These are phyloP conservation scores for Sialia sialis DNA, from an alignment of 2,113 vertebrate species.

Conservation along the genomic window DNA sequence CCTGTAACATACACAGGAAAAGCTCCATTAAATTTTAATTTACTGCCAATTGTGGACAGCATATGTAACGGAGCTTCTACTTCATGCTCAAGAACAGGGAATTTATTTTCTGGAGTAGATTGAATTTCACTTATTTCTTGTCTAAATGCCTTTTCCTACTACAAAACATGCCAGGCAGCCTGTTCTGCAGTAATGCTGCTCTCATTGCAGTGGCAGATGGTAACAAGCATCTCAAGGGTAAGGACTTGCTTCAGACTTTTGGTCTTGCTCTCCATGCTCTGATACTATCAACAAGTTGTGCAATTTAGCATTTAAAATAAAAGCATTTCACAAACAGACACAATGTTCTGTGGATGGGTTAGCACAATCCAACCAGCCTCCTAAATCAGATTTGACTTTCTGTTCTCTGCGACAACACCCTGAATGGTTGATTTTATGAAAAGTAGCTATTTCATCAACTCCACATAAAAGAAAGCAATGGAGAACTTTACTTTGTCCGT, in stretches of 20 bases:
- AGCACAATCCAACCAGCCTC: background rate
- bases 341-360: background rate
- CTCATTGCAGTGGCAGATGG: background rate
- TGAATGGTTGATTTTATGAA: background rate
- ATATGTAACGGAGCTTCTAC: background rate
- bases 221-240: background rate
- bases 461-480: background rate
- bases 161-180: background rate
- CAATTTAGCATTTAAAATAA: background rate
- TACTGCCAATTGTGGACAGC: background rate
- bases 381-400: constrained; percentile 18
- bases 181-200: background rate
- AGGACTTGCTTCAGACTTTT: background rate
- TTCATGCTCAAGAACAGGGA: background rate
- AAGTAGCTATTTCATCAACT: background rate
- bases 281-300: background rate
- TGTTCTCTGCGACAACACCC: background rate
- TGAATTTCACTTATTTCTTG: background rate
- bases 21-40: constrained; percentile 3
- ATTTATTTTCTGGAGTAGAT: background rate
- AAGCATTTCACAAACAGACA: background rate
- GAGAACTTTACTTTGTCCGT: background rate
- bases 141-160: background rate
- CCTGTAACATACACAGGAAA: background rate
- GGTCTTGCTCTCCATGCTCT: background rate